Base-by-base conservation (phyloP, 1,140 invertebrate genomes). In the Pectinophora gossypiella region DNA sequence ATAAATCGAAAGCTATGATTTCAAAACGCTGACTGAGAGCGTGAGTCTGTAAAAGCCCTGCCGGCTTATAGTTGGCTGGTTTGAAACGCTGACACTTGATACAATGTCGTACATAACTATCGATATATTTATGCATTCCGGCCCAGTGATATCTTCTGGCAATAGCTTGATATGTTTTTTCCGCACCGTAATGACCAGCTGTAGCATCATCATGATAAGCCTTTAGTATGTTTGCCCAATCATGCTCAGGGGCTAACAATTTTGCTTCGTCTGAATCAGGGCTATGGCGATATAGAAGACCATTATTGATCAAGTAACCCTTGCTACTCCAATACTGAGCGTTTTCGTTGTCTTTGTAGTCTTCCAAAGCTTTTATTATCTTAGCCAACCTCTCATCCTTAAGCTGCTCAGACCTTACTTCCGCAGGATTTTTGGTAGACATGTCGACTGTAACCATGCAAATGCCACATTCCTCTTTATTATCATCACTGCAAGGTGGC, bases 81-180 rank as follows among this genome's bases (percentile, higher is more conserved):
- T 79, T 79, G 48, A 66, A 76, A 19, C 58, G 38, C 40, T 76
- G 62, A 44, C 69, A 75, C 3, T 38, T 4, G 0, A 55, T 10
- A 5, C 59, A 68, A 6, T 59, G 57, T 16, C 44, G 19, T 1
- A 76, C 51, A 23, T 78, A 71, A 0, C 44, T 42, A 10, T 46
- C 49, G 0, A 80, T 64, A 19, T 67, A 36, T 12, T 43, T 47
- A 19, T 66, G 22, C 59, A 83, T 74, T 0, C 65, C 64, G 13
- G 60, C 49, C 66, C 65, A 81, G 49, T 59, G 77, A 54, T 72
- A 80, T 10, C 55, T 19, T 21, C 42, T 36, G 0, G 56, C 43
- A 12, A 76, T 66, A 0, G 62, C 40, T 1, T 52, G 19, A 1
- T 59, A 35, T 6, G 71, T 78, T 27, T 61, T 54, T 0, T 78